phyloP scores from a whole-genome alignment of 2,888 invertebrate genomes.

The Xestia c-nigrum region DNA sequence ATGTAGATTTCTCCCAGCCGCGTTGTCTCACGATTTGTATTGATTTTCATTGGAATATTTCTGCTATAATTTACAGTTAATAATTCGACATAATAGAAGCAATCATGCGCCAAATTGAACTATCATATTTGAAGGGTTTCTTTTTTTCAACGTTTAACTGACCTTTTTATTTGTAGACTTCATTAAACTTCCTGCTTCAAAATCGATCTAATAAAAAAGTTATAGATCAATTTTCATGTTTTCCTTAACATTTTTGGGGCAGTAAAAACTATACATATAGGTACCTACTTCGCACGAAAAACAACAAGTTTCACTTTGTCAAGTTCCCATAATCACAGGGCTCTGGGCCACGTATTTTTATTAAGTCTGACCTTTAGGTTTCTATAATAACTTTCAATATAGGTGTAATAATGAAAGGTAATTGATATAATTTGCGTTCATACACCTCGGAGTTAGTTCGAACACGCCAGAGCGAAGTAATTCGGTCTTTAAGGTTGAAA shows the following conservation, averaged over 20 bases:
- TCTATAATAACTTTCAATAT: conserved; percentile 59
- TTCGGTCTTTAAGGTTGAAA: conserved; percentile 34
- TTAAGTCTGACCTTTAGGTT: conserved; percentile 56
- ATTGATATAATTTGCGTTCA: conserved; percentile 61
- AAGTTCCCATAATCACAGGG: conserved; percentile 46
- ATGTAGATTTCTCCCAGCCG: conserved; percentile 11
- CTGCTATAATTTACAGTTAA: conserved; percentile 2
- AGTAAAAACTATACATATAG: background rate
- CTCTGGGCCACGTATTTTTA: conserved; percentile 45
- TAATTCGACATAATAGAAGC: background rate
- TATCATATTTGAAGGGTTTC: background rate
- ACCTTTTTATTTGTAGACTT: background rate
- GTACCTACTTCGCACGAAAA: background rate
- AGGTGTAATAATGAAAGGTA: conserved; percentile 58
- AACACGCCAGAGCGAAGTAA: conserved; percentile 46
- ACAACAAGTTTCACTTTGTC: background rate
- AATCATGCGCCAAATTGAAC: background rate
- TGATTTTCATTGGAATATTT: background rate
- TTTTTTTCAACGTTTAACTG: background rate
- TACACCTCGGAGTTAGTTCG: conserved; percentile 47
- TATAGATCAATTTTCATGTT: background rate
- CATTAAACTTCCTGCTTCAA: background rate
- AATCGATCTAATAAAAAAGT: background rate
- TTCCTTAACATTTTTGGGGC: background rate
- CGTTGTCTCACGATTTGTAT: conserved; percentile 10